phyloP scores from a whole-genome alignment of 2,888 invertebrate species.

The Teleogryllus oceanicus region DNA sequence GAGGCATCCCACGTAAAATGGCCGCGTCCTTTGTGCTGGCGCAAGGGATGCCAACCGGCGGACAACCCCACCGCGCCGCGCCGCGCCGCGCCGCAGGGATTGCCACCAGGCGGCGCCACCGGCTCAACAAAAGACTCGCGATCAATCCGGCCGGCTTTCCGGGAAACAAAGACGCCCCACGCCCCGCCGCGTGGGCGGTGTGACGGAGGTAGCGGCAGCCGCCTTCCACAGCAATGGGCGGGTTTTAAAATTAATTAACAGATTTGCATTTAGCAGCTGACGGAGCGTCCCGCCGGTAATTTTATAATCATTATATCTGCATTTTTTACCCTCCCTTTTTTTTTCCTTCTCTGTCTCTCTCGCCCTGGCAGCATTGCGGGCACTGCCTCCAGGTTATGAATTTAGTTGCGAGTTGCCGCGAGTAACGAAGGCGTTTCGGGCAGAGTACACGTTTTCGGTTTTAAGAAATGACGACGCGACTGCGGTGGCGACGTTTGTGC shows the following conservation, averaged over 20 bases:
- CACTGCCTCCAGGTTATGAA: background rate
- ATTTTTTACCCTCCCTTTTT: background rate
- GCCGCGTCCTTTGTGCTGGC: too few species aligned
- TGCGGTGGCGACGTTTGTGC: too few species aligned
- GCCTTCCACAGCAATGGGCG: background rate
- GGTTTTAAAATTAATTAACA: constrained; percentile 3
- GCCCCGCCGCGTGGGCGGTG: too few species aligned
- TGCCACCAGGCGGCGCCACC: too few species aligned
- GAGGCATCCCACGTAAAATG: too few species aligned
- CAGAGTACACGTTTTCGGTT: constrained; percentile 2
- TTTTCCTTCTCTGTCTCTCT: background rate
- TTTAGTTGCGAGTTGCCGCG: background rate
- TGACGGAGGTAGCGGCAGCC: too few species aligned
- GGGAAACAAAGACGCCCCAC: too few species aligned
- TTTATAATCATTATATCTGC: constrained; percentile 10
- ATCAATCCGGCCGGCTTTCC: too few species aligned
- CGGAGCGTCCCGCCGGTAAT: background rate
- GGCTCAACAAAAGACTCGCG: too few species aligned
- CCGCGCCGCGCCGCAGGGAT: too few species aligned
- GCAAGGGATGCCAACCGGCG: too few species aligned
- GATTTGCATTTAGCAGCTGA: constrained; percentile 1
- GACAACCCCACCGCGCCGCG: too few species aligned
- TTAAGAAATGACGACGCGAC: background rate
- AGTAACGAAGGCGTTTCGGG: background rate
- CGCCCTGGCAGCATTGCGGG: background rate